Evolutionary conservation across 2,797 vertebrate species (phyloP).

Genomic region (Anabas testudineus): DNA sequence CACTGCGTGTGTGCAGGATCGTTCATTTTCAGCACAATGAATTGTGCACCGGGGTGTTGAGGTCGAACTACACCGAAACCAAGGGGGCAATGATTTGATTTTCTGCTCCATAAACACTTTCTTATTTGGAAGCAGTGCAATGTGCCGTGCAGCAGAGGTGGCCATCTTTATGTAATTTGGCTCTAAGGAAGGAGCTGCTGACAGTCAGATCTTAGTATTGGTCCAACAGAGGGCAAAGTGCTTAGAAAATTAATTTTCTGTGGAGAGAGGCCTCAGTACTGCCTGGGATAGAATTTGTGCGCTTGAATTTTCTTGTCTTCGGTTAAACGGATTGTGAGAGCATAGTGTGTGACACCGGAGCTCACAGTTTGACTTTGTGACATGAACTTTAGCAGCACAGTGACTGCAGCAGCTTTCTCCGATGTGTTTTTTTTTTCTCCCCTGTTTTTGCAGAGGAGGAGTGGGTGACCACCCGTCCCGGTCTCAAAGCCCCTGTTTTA

Average conservation of each 20-base stretch:
- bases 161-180: slow-evolving; percentile 78
- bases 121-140: slow-evolving; percentile 75
- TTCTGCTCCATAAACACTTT: slow-evolving; percentile 84
- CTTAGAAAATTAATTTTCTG: slow-evolving; percentile 72
- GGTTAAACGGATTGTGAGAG: slow-evolving; percentile 55
- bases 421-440: slow-evolving; percentile 32
- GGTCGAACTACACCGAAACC: slow-evolving; percentile 74
- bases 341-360: slow-evolving; percentile 22
- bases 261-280: slow-evolving; percentile 49
- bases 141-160: slow-evolving; percentile 67
- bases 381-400: slow-evolving; percentile 9
- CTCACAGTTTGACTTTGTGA: slow-evolving; percentile 40
- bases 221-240: slow-evolving; percentile 61
- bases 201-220: slow-evolving; percentile 65
- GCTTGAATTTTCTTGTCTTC: slow-evolving; percentile 60
- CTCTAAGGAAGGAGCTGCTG: slow-evolving; percentile 65
- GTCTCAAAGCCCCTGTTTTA: slow-evolving; percentile 93
- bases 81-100: slow-evolving; percentile 80
- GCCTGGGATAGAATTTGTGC: slow-evolving; percentile 50
- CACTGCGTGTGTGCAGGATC: slow-evolving; percentile 57
- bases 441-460: slow-evolving; percentile 90
- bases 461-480: slow-evolving; percentile 90
- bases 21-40: slow-evolving; percentile 77
- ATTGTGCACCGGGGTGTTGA: slow-evolving; percentile 71
- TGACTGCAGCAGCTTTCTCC: slow-evolving; percentile 24